Conservation (phyloP, 2,113 vertebrate genomes). For the Acrocephalus kingi region DNA sequence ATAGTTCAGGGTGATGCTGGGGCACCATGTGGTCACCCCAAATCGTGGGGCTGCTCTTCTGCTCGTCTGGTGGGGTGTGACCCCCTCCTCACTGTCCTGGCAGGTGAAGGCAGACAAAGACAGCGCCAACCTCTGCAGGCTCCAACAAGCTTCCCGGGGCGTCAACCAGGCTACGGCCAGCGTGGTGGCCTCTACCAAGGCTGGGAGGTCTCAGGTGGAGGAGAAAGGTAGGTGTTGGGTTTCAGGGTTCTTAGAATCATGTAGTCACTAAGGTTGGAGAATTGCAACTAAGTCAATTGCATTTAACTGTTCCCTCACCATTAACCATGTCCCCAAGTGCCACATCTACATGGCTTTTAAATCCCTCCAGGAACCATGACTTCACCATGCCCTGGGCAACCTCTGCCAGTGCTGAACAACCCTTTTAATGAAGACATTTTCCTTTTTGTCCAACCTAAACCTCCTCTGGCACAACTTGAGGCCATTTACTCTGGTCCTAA, state of each 20-base stretch:
- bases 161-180: slow-evolving; percentile 91
- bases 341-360: background rate
- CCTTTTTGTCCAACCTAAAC: background rate
- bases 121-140: slow-evolving; percentile 85
- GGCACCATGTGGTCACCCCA: background rate
- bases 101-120: slow-evolving; percentile 97
- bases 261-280: background rate
- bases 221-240: slow-evolving; percentile 80
- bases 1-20: background rate
- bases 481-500: background rate
- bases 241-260: background rate
- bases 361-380: background rate
- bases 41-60: background rate
- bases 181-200: slow-evolving; percentile 93
- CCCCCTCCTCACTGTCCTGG: background rate
- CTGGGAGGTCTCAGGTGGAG: slow-evolving; percentile 91
- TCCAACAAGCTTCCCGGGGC: slow-evolving; percentile 87
- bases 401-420: background rate
- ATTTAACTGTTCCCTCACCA: background rate
- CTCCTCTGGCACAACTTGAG: background rate
- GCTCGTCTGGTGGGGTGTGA: accelerated
- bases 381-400: background rate
- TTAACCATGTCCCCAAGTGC: background rate
- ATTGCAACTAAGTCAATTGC: background rate
- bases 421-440: background rate